phyloP scores from a whole-genome alignment of 2,888 invertebrate genomes.

The Aradus depressus region DNA sequence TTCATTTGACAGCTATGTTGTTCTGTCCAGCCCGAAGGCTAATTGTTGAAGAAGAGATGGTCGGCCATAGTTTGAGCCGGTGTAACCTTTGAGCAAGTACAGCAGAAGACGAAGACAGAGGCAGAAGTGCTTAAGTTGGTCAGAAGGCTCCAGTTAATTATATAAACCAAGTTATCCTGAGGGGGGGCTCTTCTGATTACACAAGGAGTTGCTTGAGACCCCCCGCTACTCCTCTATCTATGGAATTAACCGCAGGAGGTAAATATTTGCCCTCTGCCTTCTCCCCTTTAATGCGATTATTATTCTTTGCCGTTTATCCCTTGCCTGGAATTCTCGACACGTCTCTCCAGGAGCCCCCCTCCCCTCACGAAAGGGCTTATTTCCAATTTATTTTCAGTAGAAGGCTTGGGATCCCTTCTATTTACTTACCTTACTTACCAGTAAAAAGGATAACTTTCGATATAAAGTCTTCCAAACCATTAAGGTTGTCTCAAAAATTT shows the following conservation, averaged over 20 bases:
- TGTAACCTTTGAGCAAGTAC: no score
- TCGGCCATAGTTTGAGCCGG: no score
- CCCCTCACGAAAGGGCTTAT: conserved; percentile 8
- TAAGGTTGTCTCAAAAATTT: no score
- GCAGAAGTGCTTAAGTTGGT: no score
- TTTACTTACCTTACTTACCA: conserved; percentile 7
- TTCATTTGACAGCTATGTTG: no score
- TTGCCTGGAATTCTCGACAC: conserved; percentile 8
- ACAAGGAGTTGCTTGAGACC: neutral
- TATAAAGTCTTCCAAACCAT: neutral
- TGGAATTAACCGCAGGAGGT: neutral
- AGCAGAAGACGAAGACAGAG: no score
- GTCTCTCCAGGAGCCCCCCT: neutral
- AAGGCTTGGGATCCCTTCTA: neutral
- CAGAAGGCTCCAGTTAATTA: no score
- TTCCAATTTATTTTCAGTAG: conserved; percentile 6
- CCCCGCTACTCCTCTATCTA: neutral
- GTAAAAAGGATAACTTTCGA: neutral
- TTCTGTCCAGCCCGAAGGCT: no score
- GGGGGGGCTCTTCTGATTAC: no score
- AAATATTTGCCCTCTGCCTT: neutral
- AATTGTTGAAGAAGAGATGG: no score
- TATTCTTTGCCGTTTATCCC: conserved; percentile 15
- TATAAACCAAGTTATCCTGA: no score
- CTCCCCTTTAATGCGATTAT: conserved; percentile 12